phyloP scores from a whole-genome alignment of 2,888 invertebrate species.

The Carpatolechia fugitivella region DNA sequence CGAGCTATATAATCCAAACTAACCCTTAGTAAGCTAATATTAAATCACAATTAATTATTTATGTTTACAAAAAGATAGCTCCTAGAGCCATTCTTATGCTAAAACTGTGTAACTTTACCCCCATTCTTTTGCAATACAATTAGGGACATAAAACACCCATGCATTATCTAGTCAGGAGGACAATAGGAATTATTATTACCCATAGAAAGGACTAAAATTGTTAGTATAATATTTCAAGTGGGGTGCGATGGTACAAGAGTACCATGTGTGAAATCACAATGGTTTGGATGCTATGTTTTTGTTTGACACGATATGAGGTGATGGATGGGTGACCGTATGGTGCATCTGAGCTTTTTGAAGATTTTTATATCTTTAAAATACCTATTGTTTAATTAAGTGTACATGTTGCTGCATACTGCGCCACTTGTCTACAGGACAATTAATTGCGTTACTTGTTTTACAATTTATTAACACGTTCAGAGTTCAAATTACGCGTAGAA shows the following conservation, averaged over 20 bases:
- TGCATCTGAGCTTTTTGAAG: not conserved
- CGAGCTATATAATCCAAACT: not conserved
- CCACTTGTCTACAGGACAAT: too few species aligned
- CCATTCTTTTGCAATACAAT: conserved; percentile 66
- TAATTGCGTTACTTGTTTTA: too few species aligned
- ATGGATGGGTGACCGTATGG: conserved; percentile 43
- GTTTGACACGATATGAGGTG: conserved; percentile 45
- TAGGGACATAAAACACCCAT: conserved; percentile 69
- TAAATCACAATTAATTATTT: conserved; percentile 68
- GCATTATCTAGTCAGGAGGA: conserved; percentile 72
- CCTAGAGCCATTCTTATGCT: conserved; percentile 63
- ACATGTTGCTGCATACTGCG: not conserved
- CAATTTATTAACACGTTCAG: too few species aligned
- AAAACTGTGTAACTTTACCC: conserved; percentile 67
- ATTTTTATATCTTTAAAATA: conserved; percentile 6
- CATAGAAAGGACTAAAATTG: conserved; percentile 61
- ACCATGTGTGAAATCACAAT: conserved; percentile 74
- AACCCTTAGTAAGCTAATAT: conserved; percentile 32
- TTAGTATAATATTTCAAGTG: conserved; percentile 75
- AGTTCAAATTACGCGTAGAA: too few species aligned
- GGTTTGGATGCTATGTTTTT: conserved; percentile 55
- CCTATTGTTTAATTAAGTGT: not conserved
- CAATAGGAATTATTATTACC: conserved; percentile 65
- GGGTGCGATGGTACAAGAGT: conserved; percentile 59
- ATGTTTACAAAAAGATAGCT: conserved; percentile 47